Evolutionary conservation across 2,888 invertebrate genomes (phyloP), one percentile per base, ranked within the genome.

Genomic region (Mythimna lalbum): DNA sequence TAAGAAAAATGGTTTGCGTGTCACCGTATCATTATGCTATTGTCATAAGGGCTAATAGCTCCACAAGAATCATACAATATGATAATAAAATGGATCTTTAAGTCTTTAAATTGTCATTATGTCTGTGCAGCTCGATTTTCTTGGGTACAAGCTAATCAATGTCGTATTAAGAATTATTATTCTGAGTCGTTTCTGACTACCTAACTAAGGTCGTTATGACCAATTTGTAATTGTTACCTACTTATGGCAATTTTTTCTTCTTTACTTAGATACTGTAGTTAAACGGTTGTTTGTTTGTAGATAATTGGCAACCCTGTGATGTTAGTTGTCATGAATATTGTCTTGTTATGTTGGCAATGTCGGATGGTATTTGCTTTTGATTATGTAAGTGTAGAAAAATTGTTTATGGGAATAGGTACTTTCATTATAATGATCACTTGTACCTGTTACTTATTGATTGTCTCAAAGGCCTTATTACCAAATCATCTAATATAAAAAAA

Each of bases 71-170:
- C 95, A 94, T 95, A 96, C 93, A 93, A 94, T 93, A 95, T 92
- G 94, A 94, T 95, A 96, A 95, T 95, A 95, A 96, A 95, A 94
- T 93, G 93, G 93, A 94, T 93, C 95, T 96, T 94, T 93, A 93
- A 91, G 95, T 95, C 95, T 96, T 96, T 95, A 96, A 96, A 95
- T 95, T 94, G 94, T 94, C 96, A 94, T 96, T 96, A 95, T 89
- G 88, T 88, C 87, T 85, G 89, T 90, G 88, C 88, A 90, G 86
- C 87, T 86, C 85, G 82, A 78, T 87, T 90, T 92, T 91, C 93
- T 90, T 93, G 90, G 88, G 92, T 90, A 86, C 86, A 84, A 90
- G 80, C 93, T 95, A 94, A 96, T 96, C 94, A 95, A 94, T 94
- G 95, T 95, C 95, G 88, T 95, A 95, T 95, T 94, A 94, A 93